phyloP scores from a whole-genome alignment of 2,113 vertebrate genomes.

The Orycteropus afer region DNA sequence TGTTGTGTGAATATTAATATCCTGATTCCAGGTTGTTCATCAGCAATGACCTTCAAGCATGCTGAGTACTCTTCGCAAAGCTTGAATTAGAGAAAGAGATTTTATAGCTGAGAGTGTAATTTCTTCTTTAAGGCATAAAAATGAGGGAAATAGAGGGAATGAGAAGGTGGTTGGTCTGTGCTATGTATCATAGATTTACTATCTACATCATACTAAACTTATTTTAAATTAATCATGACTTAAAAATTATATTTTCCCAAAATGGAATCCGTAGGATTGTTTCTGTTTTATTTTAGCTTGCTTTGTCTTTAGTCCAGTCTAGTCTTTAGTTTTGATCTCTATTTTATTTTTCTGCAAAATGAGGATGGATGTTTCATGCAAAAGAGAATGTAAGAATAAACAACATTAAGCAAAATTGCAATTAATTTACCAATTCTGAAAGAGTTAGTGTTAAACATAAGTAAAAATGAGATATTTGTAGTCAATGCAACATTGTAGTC shows the following conservation, averaged over 20 bases:
- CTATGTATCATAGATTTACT: not conserved
- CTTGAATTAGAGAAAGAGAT: slow-evolving; percentile 59
- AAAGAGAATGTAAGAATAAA: not conserved
- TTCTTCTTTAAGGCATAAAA: slow-evolving; percentile 54
- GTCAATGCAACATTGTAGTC: not conserved
- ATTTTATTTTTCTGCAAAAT: not conserved
- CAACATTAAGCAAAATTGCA: not conserved
- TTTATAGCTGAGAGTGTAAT: not conserved
- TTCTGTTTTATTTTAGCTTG: not conserved
- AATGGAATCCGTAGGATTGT: not conserved
- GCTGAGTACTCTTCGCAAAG: slow-evolving; percentile 57
- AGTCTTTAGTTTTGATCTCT: not conserved
- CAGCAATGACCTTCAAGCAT: slow-evolving; percentile 72
- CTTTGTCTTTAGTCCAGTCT: not conserved
- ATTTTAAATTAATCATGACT: slow-evolving; percentile 48
- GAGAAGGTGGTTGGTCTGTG: not conserved
- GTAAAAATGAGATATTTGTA: not conserved
- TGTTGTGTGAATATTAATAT: slow-evolving; percentile 74
- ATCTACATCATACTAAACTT: not conserved
- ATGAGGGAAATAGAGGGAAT: not conserved
- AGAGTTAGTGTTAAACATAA: not conserved
- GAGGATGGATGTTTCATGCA: not conserved
- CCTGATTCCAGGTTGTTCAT: slow-evolving; percentile 65
- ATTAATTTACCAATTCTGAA: not conserved
- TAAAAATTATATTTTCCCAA: slow-evolving; percentile 41